phyloP scores from a whole-genome alignment of 2,113 vertebrate genomes.

The Apodemus speciosus region DNA sequence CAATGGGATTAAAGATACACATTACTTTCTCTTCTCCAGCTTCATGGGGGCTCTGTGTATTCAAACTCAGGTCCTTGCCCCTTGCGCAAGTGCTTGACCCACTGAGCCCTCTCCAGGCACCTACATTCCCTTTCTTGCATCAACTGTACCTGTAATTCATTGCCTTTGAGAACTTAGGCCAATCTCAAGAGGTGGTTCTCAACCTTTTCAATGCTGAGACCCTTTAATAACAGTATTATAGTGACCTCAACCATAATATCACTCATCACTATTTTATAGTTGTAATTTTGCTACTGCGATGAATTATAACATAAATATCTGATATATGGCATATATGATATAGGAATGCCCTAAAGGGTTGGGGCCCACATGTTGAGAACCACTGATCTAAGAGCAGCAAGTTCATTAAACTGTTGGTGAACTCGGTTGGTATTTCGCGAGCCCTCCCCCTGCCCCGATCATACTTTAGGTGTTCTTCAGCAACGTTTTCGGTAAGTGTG shows the following conservation, averaged over 20 bases:
- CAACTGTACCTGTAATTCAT: background rate
- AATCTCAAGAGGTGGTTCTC: background rate
- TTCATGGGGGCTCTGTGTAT: background rate
- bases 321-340: background rate
- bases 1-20: background rate
- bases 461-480: background rate
- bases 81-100: background rate
- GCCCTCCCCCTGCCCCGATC: background rate
- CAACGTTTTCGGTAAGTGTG: background rate
- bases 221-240: background rate
- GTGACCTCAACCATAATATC: background rate
- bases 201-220: background rate
- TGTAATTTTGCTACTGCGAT: background rate
- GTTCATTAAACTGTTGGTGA: conserved; percentile 5
- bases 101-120: background rate
- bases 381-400: background rate
- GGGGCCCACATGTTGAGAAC: background rate
- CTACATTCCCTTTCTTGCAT: background rate
- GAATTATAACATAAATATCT: background rate
- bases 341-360: background rate
- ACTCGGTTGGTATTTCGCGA: background rate
- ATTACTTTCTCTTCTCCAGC: background rate
- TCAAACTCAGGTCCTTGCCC: background rate
- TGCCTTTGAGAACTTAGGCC: background rate
- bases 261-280: background rate